Base-by-base conservation (phyloP, 2,113 vertebrate species). In the Cebus imitator region DNA sequence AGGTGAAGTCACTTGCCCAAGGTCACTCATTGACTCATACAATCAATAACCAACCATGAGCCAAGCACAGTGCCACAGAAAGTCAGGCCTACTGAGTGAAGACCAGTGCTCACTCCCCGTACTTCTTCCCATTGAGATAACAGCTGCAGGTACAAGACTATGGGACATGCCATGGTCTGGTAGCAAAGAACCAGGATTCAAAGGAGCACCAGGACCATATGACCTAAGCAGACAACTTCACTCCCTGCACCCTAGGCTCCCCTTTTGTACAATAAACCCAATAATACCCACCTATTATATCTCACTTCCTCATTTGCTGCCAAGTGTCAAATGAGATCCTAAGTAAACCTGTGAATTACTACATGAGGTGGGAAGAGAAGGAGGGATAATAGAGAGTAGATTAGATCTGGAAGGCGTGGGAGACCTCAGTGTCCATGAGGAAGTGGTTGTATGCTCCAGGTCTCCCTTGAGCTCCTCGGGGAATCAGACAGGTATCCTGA, bases 381-480 rank as follows among this genome's bases (percentile, higher is more conserved):
- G 35, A 25, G 1, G 25, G 52, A 13, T 12, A 14, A 9, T 1
- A 50, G 30, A 50, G 25, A 61, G 50, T 9, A 48, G 55, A 23
- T 40, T 23, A n/a, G 57, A 61, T 0, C 37, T 1, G 9, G 18
- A 45, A n/a, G 61, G 64, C 50, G n/a, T 4, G 3, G 30, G 32
- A 2, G 4, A 57, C 18, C 45, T 21, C 64, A 35, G 27, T 6
- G 2, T 23, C 52, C 58, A 6, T 3, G 13, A 82, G 75, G 52
- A 83, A 61, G 73, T 1, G 83, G 27, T 30, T 5, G 1, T 0
- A 0, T 1, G 35, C 17, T 79, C 25, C 83, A 10, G 27, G 16
- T 76, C 52, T 75, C 84, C 68, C 12, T 3, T 40, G 86, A 66
- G 70, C 27, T 66, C 64, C 66, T 66, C 21, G 6, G 10, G 52